Percentiles rank a stretch among this genome's conserved stretches.
These are phyloP conservation scores for Phocoena phocoena DNA, from an alignment of 2,113 vertebrate genomes.

Conservation along the genomic window DNA sequence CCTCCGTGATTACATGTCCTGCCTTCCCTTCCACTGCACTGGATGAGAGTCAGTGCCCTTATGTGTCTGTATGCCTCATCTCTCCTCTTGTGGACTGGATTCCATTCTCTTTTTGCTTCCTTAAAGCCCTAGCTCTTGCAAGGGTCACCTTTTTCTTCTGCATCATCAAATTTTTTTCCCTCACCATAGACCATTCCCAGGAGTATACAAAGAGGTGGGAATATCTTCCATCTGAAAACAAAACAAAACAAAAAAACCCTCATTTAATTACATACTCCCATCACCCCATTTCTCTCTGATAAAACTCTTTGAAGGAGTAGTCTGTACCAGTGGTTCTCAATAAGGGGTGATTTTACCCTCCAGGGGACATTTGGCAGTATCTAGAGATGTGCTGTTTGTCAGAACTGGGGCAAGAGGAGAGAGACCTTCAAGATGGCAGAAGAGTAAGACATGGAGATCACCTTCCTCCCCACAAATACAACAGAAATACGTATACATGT, in stretches of 20 bases:
- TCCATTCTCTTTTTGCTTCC: background rate
- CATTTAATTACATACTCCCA: background rate
- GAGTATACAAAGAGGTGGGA: background rate
- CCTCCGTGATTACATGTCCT: rapidly evolving
- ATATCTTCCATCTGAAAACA: background rate
- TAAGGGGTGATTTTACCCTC: background rate
- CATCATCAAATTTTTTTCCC: background rate
- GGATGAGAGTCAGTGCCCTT: background rate
- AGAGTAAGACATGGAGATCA: too few relatives aligned
- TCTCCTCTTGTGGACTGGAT: background rate
- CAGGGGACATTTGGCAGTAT: background rate
- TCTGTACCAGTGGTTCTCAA: background rate
- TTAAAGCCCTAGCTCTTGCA: background rate
- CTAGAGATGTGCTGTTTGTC: background rate
- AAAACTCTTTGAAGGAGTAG: background rate
- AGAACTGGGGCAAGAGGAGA: background rate
- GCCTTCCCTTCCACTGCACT: background rate
- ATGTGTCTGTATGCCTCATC: background rate
- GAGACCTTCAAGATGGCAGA: too few relatives aligned
- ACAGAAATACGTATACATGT: too few relatives aligned
- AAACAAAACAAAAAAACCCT: background rate
- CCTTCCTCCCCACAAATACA: too few relatives aligned
- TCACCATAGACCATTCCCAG: background rate
- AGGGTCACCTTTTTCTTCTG: background rate
- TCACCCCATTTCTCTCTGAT: background rate